phyloP scores from a whole-genome alignment of 2,888 invertebrate genomes.

The Himalopsyche anomala region DNA sequence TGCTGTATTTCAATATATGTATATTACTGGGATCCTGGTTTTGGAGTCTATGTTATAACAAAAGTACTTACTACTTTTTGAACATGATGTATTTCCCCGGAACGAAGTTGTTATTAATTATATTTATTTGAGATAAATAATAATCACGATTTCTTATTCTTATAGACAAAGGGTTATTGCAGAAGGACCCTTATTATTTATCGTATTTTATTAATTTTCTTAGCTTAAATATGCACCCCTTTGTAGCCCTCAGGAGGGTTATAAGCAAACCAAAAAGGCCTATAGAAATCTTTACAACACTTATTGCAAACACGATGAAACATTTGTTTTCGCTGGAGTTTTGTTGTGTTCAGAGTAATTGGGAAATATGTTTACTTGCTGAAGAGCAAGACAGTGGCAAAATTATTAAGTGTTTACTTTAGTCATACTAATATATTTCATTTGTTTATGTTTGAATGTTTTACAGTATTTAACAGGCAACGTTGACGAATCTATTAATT shows the following conservation, averaged over 20 bases:
- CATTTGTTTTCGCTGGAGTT: not conserved
- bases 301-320: not conserved
- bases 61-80: not conserved
- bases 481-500: not conserved
- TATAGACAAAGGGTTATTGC: not conserved
- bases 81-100: no score
- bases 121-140: not conserved
- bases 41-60: not conserved
- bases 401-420: not conserved
- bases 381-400: not conserved
- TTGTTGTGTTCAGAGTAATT: slow-evolving; percentile 1
- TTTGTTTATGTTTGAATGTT: no score
- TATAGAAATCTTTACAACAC: slow-evolving; percentile 16
- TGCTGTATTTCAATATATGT: no score
- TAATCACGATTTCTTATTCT: not conserved
- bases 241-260: not conserved
- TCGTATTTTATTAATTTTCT: not conserved
- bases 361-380: slow-evolving; percentile 16
- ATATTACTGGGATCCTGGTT: no score
- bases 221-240: slow-evolving; percentile 18
- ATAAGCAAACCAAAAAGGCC: slow-evolving; percentile 8
- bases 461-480: not conserved
- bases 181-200: not conserved
- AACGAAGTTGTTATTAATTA: not conserved
- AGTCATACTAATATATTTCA: no score